Conservation (phyloP, 2,888 invertebrate genomes). For the Agrochola macilenta region DNA sequence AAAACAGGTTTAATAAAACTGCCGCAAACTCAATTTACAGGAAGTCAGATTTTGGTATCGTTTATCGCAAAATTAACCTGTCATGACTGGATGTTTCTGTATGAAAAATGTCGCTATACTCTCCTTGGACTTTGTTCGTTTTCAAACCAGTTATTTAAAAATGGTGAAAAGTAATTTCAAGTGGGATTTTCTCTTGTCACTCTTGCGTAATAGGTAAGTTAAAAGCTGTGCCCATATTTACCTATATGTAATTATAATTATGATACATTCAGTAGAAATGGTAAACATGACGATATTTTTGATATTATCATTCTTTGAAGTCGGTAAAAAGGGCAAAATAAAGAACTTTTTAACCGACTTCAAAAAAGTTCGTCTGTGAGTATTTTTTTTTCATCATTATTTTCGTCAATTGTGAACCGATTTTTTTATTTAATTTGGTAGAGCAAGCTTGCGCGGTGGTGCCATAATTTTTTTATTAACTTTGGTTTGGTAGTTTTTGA, state of each 20-base stretch:
- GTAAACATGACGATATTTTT: not conserved
- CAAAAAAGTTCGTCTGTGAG: too few relatives aligned
- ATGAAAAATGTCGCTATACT: slow-evolving; percentile 63
- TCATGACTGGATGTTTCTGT: slow-evolving; percentile 70
- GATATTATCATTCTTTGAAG: not conserved
- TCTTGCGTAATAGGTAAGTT: not conserved
- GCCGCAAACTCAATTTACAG: slow-evolving; percentile 54
- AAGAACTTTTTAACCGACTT: too few relatives aligned
- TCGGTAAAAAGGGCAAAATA: too few relatives aligned
- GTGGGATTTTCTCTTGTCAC: not conserved
- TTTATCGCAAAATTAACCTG: slow-evolving; percentile 72
- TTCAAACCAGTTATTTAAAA: slow-evolving; percentile 43
- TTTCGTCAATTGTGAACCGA: too few relatives aligned
- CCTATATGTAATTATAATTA: not conserved
- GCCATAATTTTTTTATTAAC: too few relatives aligned
- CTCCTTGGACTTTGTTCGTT: slow-evolving; percentile 35
- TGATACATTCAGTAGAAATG: not conserved
- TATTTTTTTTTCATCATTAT: too few relatives aligned
- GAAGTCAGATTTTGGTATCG: slow-evolving; percentile 61
- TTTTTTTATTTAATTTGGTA: too few relatives aligned
- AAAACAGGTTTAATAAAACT: slow-evolving; percentile 54
- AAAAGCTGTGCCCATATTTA: not conserved
- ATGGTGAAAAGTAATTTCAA: not conserved
- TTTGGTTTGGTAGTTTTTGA: too few relatives aligned
- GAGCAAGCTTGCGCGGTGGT: too few relatives aligned